Base-by-base conservation (phyloP, 64 coral and sea anemone genomes). In the Hydrozoanthus tunicans region DNA sequence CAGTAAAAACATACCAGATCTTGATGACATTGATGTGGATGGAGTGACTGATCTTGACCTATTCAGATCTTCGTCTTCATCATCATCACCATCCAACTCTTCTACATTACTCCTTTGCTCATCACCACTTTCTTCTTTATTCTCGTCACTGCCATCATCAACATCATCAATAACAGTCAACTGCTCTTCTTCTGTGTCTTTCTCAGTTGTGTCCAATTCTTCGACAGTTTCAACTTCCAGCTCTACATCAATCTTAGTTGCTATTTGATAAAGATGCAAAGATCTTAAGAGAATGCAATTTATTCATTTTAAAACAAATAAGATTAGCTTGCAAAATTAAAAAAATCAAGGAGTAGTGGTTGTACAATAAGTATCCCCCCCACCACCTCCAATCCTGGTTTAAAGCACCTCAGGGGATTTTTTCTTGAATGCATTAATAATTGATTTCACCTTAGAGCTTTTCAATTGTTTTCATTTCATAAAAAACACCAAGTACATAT, bases 141-240 rank as follows among this genome's bases (percentile, higher is more conserved):
- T 73, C 4, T 23, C 67, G 6, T 77, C 80, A 79, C 91, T 91
- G 4, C 79, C 71, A 92, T 92, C 80, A 92, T 86, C 91, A 5
- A 92, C 85, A 69, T 89, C 96, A 85, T 98, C 96, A 83, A 98
- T 95, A 0, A 98, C 96, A 58, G 94, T 91, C 89, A 98, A 93
- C 56, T 94, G 90, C 9, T 92, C 91, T 53, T 89, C 90, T 51
- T 91, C 81, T 43, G 81, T 80, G 4, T 93, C 85, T 83, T 93
- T 90, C 5, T 89, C 85, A 70, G 55, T 52, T 65, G 68, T 53
- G 23, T 95, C 94, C 86, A 80, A 73, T 62, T 92, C 94, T 51
- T 95, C 90, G 11, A 62, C 85, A 5, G 24, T 55, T 58, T 71
- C 60, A 65, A 69, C 82, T 7, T 84, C 63, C 56, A 58, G 24